Evolutionary conservation across 2,888 invertebrate species (phyloP).

Genomic region (Itoplectis maculator): DNA sequence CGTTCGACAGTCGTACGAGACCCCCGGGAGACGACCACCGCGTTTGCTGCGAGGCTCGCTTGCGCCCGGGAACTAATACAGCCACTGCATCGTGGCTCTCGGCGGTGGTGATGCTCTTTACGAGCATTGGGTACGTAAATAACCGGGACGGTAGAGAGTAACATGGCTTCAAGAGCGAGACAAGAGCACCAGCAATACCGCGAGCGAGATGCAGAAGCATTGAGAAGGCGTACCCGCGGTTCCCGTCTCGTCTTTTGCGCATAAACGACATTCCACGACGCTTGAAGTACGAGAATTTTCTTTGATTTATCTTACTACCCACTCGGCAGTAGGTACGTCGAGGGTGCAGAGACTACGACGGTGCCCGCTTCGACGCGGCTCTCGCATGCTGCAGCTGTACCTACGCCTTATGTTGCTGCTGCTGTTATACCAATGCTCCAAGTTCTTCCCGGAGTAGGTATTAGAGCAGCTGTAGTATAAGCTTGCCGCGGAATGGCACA

Average conservation of each 20-base stretch:
- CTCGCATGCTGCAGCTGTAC: slow-evolving; percentile 47
- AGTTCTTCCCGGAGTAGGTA: slow-evolving; percentile 43
- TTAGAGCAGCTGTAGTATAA: slow-evolving; percentile 55
- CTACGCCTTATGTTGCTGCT: slow-evolving; percentile 26
- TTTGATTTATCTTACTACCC: slow-evolving; percentile 70
- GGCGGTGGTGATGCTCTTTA: slow-evolving; percentile 67
- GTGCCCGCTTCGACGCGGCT: slow-evolving; percentile 42
- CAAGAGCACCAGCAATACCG: neutral
- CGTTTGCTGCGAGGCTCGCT: slow-evolving; percentile 57
- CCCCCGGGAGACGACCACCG: slow-evolving; percentile 67
- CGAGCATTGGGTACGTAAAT: slow-evolving; percentile 72
- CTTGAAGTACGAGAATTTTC: slow-evolving; percentile 70
- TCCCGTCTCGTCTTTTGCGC: slow-evolving; percentile 69
- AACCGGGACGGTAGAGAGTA: slow-evolving; percentile 64
- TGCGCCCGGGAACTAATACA: slow-evolving; percentile 64
- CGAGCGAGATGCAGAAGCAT: slow-evolving; percentile 57
- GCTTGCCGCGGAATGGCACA: slow-evolving; percentile 43
- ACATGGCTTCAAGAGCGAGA: slow-evolving; percentile 50
- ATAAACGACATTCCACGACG: slow-evolving; percentile 70
- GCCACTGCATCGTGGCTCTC: slow-evolving; percentile 60
- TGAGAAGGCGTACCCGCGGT: slow-evolving; percentile 67
- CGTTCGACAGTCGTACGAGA: slow-evolving; percentile 68
- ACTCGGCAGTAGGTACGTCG: slow-evolving; percentile 59
- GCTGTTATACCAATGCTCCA: slow-evolving; percentile 58
- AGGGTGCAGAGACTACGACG: slow-evolving; percentile 34